Base-by-base conservation (phyloP, 2,797 vertebrate species). In the Sebastes flavidus region DNA sequence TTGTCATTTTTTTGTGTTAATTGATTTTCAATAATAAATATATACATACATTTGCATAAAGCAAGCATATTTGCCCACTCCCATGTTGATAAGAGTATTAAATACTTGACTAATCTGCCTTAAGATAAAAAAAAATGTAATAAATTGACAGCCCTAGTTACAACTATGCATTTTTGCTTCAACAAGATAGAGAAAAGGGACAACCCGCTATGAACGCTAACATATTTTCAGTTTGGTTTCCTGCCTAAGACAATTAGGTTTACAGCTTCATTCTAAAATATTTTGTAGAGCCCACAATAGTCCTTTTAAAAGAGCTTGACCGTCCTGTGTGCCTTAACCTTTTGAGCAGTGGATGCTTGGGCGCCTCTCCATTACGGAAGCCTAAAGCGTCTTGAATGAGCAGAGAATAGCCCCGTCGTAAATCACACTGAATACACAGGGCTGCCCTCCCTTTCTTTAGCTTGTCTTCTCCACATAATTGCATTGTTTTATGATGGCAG, bases 401-500 rank as follows among this genome's bases (percentile, higher is more conserved):
- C 82, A 58, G 81, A 83, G 80, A 95, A 94, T 75, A 91, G 90
- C 91, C 87, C 87, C 49, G 63, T 75, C 90, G 72, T 95, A 95
- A 96, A 96, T 96, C 95, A 93, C 79, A 25, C 79, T 81, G 88
- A 91, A 89, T 87, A 88, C 90, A 87, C 91, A 77, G 78, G 70
- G 82, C 80, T 59, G 61, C 81, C 86, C 87, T 78, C 89, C 86
- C 87, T 88, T 88, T 92, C 87, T 92, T 89, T 88, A 87, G 88
- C 91, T 72, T 78, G 80, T 78, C 91, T 89, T 86, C 88, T 83
- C 68, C 77, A 88, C 87, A 85, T 94, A 92, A 95, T 91, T 91
- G 91, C 89, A 94, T 92, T 93, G 93, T 95, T 96, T 95, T 95
- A 95, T 92, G 95, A 95, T 92, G 91, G 92, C 91, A 58, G 74